Percentiles rank a stretch among this genome's conserved stretches.
phyloP scores from a whole-genome alignment of 2,888 invertebrate genomes.

The Formica aserva region DNA sequence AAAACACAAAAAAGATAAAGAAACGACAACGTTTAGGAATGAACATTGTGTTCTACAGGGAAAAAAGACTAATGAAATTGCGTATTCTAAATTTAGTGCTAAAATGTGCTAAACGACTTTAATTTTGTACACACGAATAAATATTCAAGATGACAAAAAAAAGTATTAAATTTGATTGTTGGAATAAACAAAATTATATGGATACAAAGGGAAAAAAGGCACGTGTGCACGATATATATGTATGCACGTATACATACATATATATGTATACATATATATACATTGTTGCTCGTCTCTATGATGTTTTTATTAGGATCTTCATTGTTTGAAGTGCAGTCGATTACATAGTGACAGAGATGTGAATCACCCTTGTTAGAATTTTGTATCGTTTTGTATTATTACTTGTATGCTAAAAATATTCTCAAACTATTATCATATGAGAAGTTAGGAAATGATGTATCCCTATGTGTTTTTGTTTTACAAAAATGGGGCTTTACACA shows the following conservation, averaged over 20 bases:
- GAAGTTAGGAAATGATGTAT: conserved; percentile 72
- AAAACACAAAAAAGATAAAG: conserved; percentile 63
- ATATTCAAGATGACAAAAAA: conserved; percentile 79
- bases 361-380: conserved; percentile 68
- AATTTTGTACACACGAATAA: conserved; percentile 83
- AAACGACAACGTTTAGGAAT: conserved; percentile 81
- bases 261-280: conserved; percentile 65
- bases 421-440: conserved; percentile 70
- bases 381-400: conserved; percentile 78
- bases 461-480: conserved; percentile 72
- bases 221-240: conserved; percentile 67
- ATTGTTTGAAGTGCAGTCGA: conserved; percentile 67
- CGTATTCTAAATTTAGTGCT: conserved; percentile 84
- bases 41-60: conserved; percentile 85
- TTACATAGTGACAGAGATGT: conserved; percentile 61
- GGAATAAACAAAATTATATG: conserved; percentile 72
- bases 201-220: conserved; percentile 70
- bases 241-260: neutral
- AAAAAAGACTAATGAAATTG: conserved; percentile 80
- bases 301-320: conserved; percentile 71
- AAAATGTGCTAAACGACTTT: conserved; percentile 83
- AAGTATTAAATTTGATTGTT: conserved; percentile 82
- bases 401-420: conserved; percentile 76
- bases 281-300: conserved; percentile 72
- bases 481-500: neutral